Conservation (phyloP, 2,888 invertebrate genomes). For the Neuroscelio doddi region DNA sequence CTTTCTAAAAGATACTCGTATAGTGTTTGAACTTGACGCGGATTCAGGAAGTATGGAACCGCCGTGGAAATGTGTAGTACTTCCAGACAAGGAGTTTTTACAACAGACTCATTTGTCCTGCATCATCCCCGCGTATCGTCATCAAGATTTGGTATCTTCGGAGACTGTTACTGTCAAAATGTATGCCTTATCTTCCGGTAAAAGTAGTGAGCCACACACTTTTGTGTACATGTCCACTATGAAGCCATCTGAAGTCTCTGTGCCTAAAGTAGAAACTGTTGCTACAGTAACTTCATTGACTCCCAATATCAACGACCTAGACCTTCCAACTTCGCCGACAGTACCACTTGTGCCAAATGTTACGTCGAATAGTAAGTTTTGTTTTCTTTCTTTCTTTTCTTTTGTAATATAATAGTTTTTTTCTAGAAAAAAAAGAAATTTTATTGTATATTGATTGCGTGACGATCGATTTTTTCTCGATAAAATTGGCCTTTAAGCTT, state of each 20-base stretch:
- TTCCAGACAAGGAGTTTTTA: constrained; percentile 90
- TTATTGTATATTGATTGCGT: too few species aligned
- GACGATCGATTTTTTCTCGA: too few species aligned
- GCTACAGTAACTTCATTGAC: constrained; percentile 65
- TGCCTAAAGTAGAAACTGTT: constrained; percentile 62
- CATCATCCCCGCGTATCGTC: constrained; percentile 85
- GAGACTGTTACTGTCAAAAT: constrained; percentile 85
- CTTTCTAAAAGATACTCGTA: constrained; percentile 91
- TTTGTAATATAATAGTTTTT: constrained; percentile 1
- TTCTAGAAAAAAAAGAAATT: constrained; percentile 12
- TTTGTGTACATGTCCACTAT: constrained; percentile 81
- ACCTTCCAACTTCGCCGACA: constrained; percentile 52
- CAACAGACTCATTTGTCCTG: constrained; percentile 93
- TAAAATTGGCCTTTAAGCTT: too few species aligned
- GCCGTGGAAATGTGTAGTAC: constrained; percentile 86
- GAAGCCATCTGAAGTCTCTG: constrained; percentile 60
- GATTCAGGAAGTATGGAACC: constrained; percentile 74
- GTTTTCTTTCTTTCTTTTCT: background rate
- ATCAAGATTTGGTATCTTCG: constrained; percentile 76
- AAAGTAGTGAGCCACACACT: constrained; percentile 87
- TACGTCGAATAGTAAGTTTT: constrained; percentile 54
- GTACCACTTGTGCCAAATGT: constrained; percentile 55
- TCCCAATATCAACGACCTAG: constrained; percentile 49
- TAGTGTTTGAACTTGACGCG: constrained; percentile 80
- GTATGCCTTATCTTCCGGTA: constrained; percentile 87